Evolutionary conservation across 1,140 invertebrate genomes (phyloP), one percentile per base, ranked within the genome.

Genomic region (Hestina assimilis): DNA sequence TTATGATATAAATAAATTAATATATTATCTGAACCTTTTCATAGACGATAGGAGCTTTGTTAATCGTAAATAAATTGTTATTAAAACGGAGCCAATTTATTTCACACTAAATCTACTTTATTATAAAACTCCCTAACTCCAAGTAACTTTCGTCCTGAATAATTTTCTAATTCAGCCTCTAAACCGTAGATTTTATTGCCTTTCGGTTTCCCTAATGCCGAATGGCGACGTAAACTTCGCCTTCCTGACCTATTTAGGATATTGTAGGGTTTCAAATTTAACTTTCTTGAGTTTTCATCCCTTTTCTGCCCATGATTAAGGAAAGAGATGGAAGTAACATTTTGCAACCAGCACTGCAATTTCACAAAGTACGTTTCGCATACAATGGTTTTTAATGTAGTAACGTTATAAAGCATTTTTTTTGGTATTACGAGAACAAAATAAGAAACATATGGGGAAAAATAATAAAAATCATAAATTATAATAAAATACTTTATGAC

Each of bases 241-340:
- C 75, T 87, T 85, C 83, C 83, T 87, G 83, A 87, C 83, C 83
- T 83, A 85, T 83, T 85, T 87, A 82, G 74, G 74, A 79, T 82
- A 82, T 78, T 73, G 62, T 61, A 70, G 70, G 65, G 68, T 76
- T 79, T 81, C 68, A 78, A 76, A 76, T 79, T 77, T 71, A 53
- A 65, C 72, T 74, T 75, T 72, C 67, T 72, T 65, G 57, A 66
- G 59, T 51, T 59, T 55, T 43, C 64, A 48, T 79, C 76, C 54
- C 69, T 66, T 53, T 78, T 66, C 66, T 12, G 20, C 41, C n/a
- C 23, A 15, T 21, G 53, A 40, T 47, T 46, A n/a, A 17, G 52
- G 58, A 70, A 59, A 73, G 67, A 43, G 75, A 72, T 58, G 61
- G 24, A 66, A 55, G 43, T 59, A 40, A 8, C 55, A 65, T 72